Percentiles rank a stretch among this genome's conserved stretches.
Evolutionary conservation across 2,113 vertebrate species (phyloP).

Genomic region (Alethe diademata): DNA sequence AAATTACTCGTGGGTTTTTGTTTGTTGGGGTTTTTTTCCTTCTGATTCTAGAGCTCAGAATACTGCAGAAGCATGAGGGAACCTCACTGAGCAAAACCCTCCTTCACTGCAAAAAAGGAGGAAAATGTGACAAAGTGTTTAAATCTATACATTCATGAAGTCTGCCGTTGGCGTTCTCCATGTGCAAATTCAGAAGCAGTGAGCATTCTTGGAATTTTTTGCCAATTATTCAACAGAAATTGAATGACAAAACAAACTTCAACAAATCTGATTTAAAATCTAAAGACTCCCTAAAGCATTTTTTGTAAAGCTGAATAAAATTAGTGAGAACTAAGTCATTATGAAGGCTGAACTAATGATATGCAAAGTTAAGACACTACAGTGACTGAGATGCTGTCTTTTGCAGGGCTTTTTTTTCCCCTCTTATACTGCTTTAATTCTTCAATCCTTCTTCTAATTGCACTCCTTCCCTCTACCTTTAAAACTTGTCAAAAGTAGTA

Average conservation of each 20-base stretch:
- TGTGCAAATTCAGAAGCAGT: neutral
- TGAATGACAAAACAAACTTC: neutral
- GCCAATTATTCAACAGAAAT: neutral
- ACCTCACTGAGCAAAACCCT: neutral
- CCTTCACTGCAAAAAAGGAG: neutral
- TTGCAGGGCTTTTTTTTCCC: neutral
- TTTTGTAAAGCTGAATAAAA: neutral
- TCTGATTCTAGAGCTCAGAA: neutral
- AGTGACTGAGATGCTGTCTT: neutral
- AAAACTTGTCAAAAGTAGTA: neutral
- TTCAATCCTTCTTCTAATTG: neutral
- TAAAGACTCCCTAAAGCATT: neutral
- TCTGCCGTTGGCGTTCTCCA: neutral
- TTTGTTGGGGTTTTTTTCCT: neutral
- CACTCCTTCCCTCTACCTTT: neutral
- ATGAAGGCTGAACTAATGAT: neutral
- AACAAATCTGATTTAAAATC: neutral
- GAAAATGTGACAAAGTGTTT: neutral
- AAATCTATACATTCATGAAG: neutral
- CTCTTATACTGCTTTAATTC: neutral
- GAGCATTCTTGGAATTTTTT: neutral
- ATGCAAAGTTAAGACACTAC: neutral
- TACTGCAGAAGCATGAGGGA: neutral
- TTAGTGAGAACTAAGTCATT: neutral
- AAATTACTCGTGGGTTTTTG: accelerated